phyloP scores from a whole-genome alignment of 2,797 vertebrate species.

The Synaphobranchus kaupii region DNA sequence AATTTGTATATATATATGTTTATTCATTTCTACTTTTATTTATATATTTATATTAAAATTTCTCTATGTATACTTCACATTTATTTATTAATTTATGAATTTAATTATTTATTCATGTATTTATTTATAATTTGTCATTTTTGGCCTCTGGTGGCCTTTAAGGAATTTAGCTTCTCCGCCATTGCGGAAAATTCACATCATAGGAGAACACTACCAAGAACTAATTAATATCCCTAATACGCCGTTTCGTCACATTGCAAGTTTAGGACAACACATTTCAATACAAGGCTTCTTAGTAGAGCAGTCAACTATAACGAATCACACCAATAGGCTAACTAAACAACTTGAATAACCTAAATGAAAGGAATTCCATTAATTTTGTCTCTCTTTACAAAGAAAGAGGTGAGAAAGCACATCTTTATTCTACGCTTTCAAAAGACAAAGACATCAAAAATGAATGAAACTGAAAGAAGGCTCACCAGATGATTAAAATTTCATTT shows the following conservation, averaged over 20 bases:
- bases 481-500: constrained; percentile 25
- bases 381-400: background rate
- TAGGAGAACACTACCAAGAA: background rate
- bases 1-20: too few relatives aligned
- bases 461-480: constrained; percentile 10
- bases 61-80: too few relatives aligned
- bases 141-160: background rate
- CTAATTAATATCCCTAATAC: background rate
- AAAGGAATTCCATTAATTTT: constrained; percentile 13
- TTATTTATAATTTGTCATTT: too few relatives aligned
- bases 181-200: background rate
- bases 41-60: too few relatives aligned
- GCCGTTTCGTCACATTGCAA: background rate
- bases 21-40: too few relatives aligned
- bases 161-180: background rate
- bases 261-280: background rate
- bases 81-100: too few relatives aligned
- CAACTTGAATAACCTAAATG: constrained; percentile 4
- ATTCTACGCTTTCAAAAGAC: constrained; percentile 23
- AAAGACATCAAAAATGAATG: constrained; percentile 29
- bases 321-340: background rate
- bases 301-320: background rate
- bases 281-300: background rate
- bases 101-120: too few relatives aligned
- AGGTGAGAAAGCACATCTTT: constrained; percentile 21